These are phyloP conservation scores for Boloria selene DNA, from an alignment of 2,888 invertebrate species.

Conservation along the genomic window DNA sequence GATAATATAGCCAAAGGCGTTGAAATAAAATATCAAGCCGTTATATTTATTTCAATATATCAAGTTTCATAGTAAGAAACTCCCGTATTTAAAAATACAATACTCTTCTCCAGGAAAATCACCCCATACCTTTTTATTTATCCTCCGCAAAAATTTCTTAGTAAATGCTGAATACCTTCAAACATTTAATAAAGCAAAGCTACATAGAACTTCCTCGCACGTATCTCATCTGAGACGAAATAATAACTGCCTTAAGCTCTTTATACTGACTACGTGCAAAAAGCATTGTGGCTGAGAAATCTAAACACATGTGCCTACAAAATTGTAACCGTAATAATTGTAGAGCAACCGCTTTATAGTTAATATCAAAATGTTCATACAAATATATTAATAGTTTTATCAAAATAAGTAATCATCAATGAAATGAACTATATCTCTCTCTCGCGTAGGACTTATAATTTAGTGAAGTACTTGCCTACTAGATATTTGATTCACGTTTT, in stretches of 20 bases:
- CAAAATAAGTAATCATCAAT: background rate
- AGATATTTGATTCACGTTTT: no score
- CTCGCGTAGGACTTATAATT: no score
- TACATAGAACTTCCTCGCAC: slow-evolving; percentile 41
- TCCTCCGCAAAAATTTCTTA: background rate
- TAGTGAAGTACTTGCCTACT: no score
- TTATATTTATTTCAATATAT: no score
- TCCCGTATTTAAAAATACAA: no score
- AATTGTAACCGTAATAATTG: slow-evolving; percentile 15
- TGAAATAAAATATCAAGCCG: no score
- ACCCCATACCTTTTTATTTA: background rate
- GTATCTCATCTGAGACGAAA: slow-evolving; percentile 58
- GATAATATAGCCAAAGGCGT: no score
- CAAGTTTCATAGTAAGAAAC: no score
- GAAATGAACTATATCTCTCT: background rate
- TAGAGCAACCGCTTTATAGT: background rate
- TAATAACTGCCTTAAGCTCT: slow-evolving; percentile 50
- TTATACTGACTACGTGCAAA: slow-evolving; percentile 52
- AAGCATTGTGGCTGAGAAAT: slow-evolving; percentile 45
- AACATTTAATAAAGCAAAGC: slow-evolving; percentile 30
- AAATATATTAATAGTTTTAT: background rate
- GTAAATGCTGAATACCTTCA: slow-evolving; percentile 18
- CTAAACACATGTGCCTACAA: slow-evolving; percentile 22
- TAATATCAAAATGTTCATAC: background rate
- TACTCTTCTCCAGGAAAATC: no score